Evolutionary conservation across 2,797 vertebrate genomes (phyloP).

Genomic region (Danionella dracula): DNA sequence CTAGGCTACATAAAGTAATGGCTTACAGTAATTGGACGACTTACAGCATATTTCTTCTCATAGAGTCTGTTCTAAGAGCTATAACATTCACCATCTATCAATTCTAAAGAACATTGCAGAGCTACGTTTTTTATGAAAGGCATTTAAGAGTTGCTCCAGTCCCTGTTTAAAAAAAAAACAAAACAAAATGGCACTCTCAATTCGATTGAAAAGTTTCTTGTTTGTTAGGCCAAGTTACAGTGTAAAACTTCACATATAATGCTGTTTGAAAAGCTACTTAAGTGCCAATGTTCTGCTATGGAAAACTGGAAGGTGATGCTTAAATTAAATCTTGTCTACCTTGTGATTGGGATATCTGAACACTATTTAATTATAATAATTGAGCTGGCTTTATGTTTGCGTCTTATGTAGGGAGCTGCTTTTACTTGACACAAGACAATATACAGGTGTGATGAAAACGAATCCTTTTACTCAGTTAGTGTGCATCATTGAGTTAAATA

Average conservation of each 20-base stretch:
- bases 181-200: too few species aligned
- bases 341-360: background rate
- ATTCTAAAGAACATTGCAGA: background rate
- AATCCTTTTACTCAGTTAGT: too few species aligned
- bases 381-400: too few species aligned
- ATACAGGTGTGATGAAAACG: too few species aligned
- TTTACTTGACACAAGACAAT: too few species aligned
- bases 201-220: too few species aligned
- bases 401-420: background rate
- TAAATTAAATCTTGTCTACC: conserved; percentile 11
- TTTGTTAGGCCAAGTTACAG: background rate
- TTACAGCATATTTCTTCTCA: background rate
- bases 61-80: background rate
- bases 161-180: too few species aligned
- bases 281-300: conserved; percentile 4
- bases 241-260: background rate
- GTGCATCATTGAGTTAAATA: too few species aligned
- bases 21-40: background rate
- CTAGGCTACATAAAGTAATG: background rate
- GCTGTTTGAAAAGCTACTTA: conserved; percentile 1
- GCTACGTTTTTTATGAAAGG: background rate
- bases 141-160: conserved; percentile 2
- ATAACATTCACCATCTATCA: background rate
- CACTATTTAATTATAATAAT: background rate
- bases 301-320: conserved; percentile 21